Conservation (phyloP, 2,113 vertebrate species). For the Ceyx cyanopectus region DNA sequence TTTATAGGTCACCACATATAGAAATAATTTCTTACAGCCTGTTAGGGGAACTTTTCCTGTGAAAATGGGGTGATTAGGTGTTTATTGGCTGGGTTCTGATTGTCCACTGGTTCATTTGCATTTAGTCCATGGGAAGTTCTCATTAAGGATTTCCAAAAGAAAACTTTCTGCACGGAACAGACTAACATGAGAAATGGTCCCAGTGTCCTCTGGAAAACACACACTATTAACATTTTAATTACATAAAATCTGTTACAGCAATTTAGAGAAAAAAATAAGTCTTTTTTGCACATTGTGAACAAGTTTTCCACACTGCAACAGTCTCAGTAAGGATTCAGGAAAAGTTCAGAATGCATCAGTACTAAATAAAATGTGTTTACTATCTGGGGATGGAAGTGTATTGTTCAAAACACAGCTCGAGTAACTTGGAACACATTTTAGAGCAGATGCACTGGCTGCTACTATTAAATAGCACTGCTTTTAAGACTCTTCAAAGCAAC, state of each 20-base stretch:
- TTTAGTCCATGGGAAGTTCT: not conserved
- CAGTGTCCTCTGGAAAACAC: not conserved
- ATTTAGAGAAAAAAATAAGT: not conserved
- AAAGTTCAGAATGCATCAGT: not conserved
- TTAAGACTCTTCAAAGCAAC: constrained; percentile 67
- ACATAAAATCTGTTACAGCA: not conserved
- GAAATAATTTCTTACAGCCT: not conserved
- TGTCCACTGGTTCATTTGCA: not conserved
- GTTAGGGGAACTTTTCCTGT: not conserved
- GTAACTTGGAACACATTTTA: constrained; percentile 43
- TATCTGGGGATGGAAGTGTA: not conserved
- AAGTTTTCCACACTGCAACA: not conserved
- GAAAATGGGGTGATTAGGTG: not conserved
- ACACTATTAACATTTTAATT: not conserved
- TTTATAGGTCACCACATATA: not conserved
- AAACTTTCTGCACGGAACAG: not conserved
- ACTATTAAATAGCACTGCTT: constrained; percentile 25
- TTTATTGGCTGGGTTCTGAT: not conserved
- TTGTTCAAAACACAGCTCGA: not conserved
- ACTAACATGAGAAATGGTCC: not conserved
- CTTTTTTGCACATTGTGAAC: not conserved
- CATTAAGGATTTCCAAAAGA: not conserved
- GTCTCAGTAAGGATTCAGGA: not conserved
- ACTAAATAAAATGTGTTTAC: constrained; percentile 24
- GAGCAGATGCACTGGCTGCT: constrained; percentile 44